These are phyloP conservation scores for Oligia strigilis DNA, from an alignment of 2,888 invertebrate genomes.

Conservation along the genomic window DNA sequence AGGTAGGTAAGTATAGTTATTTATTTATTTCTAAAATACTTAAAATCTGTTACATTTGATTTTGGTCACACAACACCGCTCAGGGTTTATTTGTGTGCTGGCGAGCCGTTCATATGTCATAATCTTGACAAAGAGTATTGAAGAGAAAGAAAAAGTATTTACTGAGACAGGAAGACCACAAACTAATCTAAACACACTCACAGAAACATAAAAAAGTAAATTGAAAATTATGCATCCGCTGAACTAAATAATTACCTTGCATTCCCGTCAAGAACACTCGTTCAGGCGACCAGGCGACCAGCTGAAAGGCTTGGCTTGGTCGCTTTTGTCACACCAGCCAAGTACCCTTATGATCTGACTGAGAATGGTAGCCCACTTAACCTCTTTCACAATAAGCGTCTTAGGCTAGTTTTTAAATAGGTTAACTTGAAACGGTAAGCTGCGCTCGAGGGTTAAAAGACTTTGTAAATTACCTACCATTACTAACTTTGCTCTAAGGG, in stretches of 20 bases:
- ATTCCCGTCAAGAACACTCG: conserved; percentile 39
- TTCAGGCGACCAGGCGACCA: conserved; percentile 15
- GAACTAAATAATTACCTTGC: conserved; percentile 50
- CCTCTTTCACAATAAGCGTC: conserved; percentile 73
- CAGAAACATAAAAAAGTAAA: no score
- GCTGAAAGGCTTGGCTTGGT: conserved; percentile 37
- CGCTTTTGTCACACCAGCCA: conserved; percentile 61
- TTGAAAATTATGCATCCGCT: conserved; percentile 17
- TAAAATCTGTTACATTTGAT: no score
- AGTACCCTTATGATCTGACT: conserved; percentile 63
- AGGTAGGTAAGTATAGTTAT: no score
- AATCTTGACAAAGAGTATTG: no score
- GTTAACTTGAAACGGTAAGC: conserved; percentile 58
- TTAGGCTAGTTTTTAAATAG: conserved; percentile 75
- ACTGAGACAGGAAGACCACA: no score
- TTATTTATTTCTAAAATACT: no score
- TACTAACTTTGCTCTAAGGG: conserved; percentile 42
- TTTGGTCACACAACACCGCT: no score
- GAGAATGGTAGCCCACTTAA: conserved; percentile 73
- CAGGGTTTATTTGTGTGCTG: no score
- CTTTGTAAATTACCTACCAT: conserved; percentile 41
- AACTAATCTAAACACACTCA: no score
- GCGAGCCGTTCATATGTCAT: no score
- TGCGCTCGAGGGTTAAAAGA: conserved; percentile 34
- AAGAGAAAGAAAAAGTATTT: no score